Conservation (phyloP, 2,113 vertebrate genomes). For the Trogon melanurus region DNA sequence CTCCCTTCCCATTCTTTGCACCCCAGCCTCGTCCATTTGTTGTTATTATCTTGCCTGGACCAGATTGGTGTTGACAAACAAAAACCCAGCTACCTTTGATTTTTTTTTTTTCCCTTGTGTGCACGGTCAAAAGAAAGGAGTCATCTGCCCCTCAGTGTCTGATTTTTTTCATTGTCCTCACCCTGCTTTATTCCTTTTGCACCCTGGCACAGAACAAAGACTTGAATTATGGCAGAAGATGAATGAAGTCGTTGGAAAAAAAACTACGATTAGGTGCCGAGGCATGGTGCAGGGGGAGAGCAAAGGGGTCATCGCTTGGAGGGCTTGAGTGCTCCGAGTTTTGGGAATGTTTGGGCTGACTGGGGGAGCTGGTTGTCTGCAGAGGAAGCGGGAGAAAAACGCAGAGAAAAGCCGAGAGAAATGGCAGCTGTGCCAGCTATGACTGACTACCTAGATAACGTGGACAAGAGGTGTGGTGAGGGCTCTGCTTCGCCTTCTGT, state of each 20-base stretch:
- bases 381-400: not conserved
- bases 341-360: not conserved
- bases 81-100: not conserved
- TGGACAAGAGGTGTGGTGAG: not conserved
- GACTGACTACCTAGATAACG: not conserved
- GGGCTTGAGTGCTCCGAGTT: not conserved
- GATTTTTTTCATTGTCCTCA: not conserved
- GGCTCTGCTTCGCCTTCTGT: not conserved
- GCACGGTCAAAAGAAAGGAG: not conserved
- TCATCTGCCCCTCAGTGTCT: not conserved
- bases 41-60: slow-evolving; percentile 14
- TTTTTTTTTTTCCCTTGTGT: not conserved
- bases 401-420: not conserved
- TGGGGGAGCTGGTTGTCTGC: not conserved
- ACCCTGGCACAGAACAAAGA: not conserved
- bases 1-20: not conserved
- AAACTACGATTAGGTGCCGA: not conserved
- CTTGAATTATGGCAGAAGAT: not conserved
- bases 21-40: not conserved
- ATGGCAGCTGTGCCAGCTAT: not conserved
- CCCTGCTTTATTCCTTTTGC: not conserved
- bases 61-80: slow-evolving; percentile 9
- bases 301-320: accelerated
- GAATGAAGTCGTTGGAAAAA: not conserved
- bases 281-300: not conserved